Evolutionary conservation across 2,113 vertebrate genomes (phyloP), one percentile per base, ranked within the genome.

Genomic region (Passer montanus): DNA sequence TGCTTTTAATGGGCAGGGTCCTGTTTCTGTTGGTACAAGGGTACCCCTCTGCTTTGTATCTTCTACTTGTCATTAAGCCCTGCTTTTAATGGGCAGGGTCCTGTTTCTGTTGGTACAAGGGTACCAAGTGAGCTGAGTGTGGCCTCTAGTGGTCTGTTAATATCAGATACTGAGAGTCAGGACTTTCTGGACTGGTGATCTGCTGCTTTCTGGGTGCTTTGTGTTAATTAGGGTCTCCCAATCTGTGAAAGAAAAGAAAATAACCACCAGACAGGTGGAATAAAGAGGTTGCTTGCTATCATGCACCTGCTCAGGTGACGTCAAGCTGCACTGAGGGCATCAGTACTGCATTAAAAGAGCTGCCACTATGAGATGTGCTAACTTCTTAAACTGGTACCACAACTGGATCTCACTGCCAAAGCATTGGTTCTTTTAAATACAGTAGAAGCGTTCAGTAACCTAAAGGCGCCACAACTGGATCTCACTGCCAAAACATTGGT

Each of bases 101-200:
- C 28, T 33, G 31, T 62, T 7, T 35, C 46, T 85, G 13, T 22
- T 2, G 7, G 10, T 11, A 8, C 23, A 85, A 41, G 52, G 8
- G 49, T 37, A 72, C 70, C 79, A 46, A 27, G 39, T 44, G 92
- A 95, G 53, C 82, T 23, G 62, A 66, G 80, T 80, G 77, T 97
- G 96, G 84, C 95, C 97, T 94, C 97, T 97, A 93, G 97, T 91
- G 95, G 95, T 35, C 37, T 73, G 5, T 75, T 60, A 31, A 19
- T 35, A 55, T 58, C 84, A 89, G 64, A 53, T 26, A 87, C 13
- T 33, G 50, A 31, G 35, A 62, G 15, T 13, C 19, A 14, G 31
- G 39, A 30, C 24, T 50, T 49, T 43, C 33, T 58, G 46, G 15
- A 22, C 18, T 66, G 50, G 41, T 64, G 5, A 8, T 53, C 19